These are phyloP conservation scores for Meloidogyne hapla DNA, from an alignment of 1,140 invertebrate genomes.

Conservation along the genomic window DNA sequence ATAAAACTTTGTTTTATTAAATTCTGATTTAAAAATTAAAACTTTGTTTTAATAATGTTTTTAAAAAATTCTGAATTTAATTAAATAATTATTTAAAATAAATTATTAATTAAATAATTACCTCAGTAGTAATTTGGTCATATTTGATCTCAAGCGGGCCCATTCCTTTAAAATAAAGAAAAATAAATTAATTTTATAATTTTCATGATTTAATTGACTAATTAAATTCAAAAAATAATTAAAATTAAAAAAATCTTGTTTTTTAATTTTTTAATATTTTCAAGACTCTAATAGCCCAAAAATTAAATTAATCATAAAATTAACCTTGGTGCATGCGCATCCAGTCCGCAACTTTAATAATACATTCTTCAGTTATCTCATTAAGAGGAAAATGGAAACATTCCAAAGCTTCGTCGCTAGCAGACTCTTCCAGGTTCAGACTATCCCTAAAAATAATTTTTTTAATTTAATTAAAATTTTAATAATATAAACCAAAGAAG, in stretches of 20 bases:
- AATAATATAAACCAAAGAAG: conserved; percentile 7
- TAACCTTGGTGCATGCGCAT: conserved; percentile 16
- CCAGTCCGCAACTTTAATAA: conserved; percentile 13
- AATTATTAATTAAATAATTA: not conserved
- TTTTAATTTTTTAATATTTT: too few relatives aligned
- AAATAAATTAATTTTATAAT: not conserved
- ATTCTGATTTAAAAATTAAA: too few relatives aligned
- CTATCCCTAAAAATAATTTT: conserved; percentile 7
- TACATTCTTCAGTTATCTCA: conserved; percentile 18
- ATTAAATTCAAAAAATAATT: conserved; percentile 2
- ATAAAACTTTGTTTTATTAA: too few relatives aligned
- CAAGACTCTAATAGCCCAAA: too few relatives aligned
- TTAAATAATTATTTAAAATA: not conserved
- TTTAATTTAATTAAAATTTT: not conserved
- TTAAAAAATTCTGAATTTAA: too few relatives aligned
- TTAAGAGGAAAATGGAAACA: conserved; percentile 21
- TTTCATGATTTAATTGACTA: too few relatives aligned
- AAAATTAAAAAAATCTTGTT: too few relatives aligned
- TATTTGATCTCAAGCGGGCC: not conserved
- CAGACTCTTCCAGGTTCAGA: conserved; percentile 6
- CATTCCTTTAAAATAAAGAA: not conserved
- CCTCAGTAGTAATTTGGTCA: conserved; percentile 4
- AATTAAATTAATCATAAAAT: too few relatives aligned
- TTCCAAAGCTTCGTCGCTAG: not conserved
- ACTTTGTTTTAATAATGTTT: too few relatives aligned